Evolutionary conservation across 2,113 vertebrate genomes (phyloP).

Genomic region (Perca fluviatilis): DNA sequence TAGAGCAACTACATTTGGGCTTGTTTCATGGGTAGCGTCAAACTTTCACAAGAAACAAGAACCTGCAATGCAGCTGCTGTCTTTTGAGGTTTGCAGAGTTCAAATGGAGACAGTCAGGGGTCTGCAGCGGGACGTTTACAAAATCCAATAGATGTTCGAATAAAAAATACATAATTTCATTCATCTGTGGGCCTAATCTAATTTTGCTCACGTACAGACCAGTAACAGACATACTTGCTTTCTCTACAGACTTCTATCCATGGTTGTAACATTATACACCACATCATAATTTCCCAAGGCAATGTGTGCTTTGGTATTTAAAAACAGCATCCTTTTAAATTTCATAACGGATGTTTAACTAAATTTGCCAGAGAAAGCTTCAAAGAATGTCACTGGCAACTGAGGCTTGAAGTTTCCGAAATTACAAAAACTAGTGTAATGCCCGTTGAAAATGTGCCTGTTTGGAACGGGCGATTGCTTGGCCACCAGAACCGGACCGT

Average conservation of each 20-base stretch:
- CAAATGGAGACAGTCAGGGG: slow-evolving; percentile 25
- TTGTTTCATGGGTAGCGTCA: slow-evolving; percentile 62
- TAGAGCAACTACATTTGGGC: slow-evolving; percentile 54
- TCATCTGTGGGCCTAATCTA: slow-evolving; percentile 44
- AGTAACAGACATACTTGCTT: slow-evolving; percentile 16
- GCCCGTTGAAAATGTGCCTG: too few relatives aligned
- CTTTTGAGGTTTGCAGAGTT: slow-evolving; percentile 36
- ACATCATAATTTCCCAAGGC: slow-evolving; percentile 7
- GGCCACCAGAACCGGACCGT: too few relatives aligned
- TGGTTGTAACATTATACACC: slow-evolving; percentile 39
- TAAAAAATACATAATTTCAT: slow-evolving; percentile 52
- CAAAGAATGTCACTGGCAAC: background rate
- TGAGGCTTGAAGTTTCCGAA: background rate
- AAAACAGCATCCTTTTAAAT: slow-evolving; percentile 19
- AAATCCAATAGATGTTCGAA: slow-evolving; percentile 42
- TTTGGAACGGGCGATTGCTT: too few relatives aligned
- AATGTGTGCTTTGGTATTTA: slow-evolving; percentile 26
- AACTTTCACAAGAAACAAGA: slow-evolving; percentile 60
- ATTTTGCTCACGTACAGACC: slow-evolving; percentile 38
- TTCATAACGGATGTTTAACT: background rate
- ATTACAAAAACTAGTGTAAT: slow-evolving; percentile 3
- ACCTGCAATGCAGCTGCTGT: slow-evolving; percentile 66
- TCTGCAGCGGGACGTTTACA: slow-evolving; percentile 21
- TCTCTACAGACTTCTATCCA: slow-evolving; percentile 21
- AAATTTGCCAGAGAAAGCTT: background rate